A percentile compares a stretch with the other conserved stretches of the same genome.
phyloP scores from a whole-genome alignment of 2,888 invertebrate genomes.

The Rosalia funebris region DNA sequence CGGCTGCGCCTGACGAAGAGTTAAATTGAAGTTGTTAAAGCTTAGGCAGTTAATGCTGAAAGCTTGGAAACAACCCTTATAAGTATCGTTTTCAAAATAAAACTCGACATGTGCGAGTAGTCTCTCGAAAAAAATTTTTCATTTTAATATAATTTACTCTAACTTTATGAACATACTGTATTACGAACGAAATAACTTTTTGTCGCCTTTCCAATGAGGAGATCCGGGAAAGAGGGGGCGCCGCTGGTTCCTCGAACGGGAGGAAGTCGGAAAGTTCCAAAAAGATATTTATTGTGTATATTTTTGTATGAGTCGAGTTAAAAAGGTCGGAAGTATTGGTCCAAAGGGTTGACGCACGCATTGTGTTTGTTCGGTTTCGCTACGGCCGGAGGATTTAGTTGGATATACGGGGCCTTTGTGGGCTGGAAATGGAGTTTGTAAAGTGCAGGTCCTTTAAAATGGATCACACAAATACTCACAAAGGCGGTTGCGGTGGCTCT shows the following conservation, averaged over 20 bases:
- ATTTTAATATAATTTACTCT: no score
- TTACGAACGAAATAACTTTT: no score
- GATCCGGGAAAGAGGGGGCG: no score
- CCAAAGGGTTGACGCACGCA: constrained; percentile 31
- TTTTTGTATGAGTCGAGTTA: constrained; percentile 21
- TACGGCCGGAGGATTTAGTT: not conserved
- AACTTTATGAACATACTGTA: no score
- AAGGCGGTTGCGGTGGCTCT: not conserved
- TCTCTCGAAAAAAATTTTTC: no score
- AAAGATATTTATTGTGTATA: constrained; percentile 27
- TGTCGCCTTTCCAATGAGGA: no score
- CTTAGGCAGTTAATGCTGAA: no score
- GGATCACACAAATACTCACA: constrained; percentile 4
- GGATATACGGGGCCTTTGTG: constrained; percentile 12
- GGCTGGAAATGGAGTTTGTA: constrained; percentile 10
- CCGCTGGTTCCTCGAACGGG: constrained; percentile 23
- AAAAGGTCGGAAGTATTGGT: constrained; percentile 34
- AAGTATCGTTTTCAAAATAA: no score
- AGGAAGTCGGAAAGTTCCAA: constrained; percentile 28
- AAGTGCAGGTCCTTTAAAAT: constrained; percentile 12
- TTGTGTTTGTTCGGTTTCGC: constrained; percentile 32
- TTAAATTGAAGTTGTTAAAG: no score
- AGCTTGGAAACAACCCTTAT: no score
- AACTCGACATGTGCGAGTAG: no score
- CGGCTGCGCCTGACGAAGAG: no score